Evolutionary conservation across 2,888 invertebrate genomes (phyloP), one percentile per base, ranked within the genome.

Genomic region (Oligia strigilis): DNA sequence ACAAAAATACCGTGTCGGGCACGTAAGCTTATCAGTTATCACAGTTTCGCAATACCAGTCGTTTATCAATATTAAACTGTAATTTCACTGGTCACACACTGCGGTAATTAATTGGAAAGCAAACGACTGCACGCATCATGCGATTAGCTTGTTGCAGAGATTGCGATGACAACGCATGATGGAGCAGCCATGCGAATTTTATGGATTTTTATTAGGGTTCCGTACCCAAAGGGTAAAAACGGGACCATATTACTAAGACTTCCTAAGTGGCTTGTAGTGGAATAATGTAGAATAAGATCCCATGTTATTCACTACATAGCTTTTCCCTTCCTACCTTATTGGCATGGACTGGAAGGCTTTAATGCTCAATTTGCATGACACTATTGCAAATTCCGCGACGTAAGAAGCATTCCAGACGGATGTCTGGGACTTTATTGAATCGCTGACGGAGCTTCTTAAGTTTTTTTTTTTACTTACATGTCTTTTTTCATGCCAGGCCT

Each of bases 21-120:
- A 73, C 74, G 64, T 83, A 67, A 82, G 65, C 62, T 84, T 84
- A 83, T 84, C 81, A 36, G 29, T 29, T 29, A 29, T 29, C 29
- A 71, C n/a, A 60, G 70, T 88, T 84, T 83, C 49, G 81, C 60
- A 87, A 87, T 72, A 81, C 65, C 49, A 75, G 29, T 77, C 66
- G 64, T 71, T 79, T 85, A 87, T 84, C 77, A 83, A 75, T 80
- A 82, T 82, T 80, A 79, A 80, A 80, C 64, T 80, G 75, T 75
- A 82, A 82, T 87, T 87, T 87, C 81, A 87, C 75, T 77, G 70
- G 46, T 74, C 72, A 64, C 69, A 72, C 62, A 72, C 64, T 66
- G 69, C 14, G 29, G 19, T 71, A 66, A 85, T 76, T 80, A 83
- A 81, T 83, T 88, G 79, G 87, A 89, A 87, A 83, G 74, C 64